Base-by-base conservation (phyloP, 2,888 invertebrate species). In the Scotopteryx bipunctaria region DNA sequence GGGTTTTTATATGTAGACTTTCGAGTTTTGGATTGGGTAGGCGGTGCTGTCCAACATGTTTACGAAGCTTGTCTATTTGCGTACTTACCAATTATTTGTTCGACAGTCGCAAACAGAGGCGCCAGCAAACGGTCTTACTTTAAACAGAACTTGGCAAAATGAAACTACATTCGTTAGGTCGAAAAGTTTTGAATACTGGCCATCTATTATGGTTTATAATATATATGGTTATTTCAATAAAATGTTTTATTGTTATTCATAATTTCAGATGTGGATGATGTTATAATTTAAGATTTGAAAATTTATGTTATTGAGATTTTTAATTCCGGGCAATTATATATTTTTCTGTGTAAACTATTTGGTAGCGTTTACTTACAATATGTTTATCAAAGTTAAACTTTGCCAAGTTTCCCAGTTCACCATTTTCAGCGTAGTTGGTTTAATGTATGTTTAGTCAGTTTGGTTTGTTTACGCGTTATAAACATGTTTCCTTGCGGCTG, bases 41-140 rank as follows among this genome's bases (percentile, higher is more conserved):
- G 68, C 73, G 78, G 64, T 70, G 70, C 79, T 79, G 81, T 81
- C 84, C 78, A 80, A 79, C 76, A 77, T 86, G 86, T 85, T 86
- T 85, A 84, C 83, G 67, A 71, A 70, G 66, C 73, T 76, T 76
- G 69, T 81, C 78, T 82, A 78, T 80, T 80, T 82, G 73, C 68
- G 74, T 71, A 62, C 69, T 67, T 66, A 63, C 66, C 71, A 76
- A 80, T 77, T 78, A 75, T 69, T 48, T 66, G 67, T 55, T 75
- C 72, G 68, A 73, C 74, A 74, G 70, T 67, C 62, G 64, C 65
- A 61, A 69, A 64, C 60, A 69, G n/a, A n/a, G 71, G 77, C 79
- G 76, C 80, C 76, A 74, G 73, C 53, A 43, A 63, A 66, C 60
- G 62, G 59, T 59, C 64, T 52, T 65, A 61, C 59, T 69, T 63